phyloP scores from a whole-genome alignment of 2,888 invertebrate species.

The Nasonia oneida region DNA sequence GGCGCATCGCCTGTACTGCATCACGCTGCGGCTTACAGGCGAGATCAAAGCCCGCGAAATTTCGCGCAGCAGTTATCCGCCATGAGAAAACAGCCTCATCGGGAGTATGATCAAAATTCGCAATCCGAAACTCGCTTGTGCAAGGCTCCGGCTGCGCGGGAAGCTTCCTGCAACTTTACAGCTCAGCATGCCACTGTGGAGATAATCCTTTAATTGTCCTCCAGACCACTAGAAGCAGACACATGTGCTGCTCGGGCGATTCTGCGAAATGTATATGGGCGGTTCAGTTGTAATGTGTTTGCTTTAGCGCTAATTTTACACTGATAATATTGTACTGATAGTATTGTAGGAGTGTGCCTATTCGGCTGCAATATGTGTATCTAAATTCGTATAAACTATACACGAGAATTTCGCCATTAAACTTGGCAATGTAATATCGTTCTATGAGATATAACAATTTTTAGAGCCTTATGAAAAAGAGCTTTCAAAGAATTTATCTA shows the following conservation, averaged over 20 bases:
- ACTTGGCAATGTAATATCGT: too few relatives aligned
- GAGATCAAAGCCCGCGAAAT: background rate
- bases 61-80: background rate
- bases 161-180: slow-evolving; percentile 19
- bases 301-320: background rate
- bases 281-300: background rate
- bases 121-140: background rate
- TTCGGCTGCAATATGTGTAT: too few relatives aligned
- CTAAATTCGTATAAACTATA: too few relatives aligned
- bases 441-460: too few relatives aligned
- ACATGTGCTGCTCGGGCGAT: background rate
- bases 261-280: background rate
- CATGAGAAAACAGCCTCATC: background rate
- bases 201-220: slow-evolving; percentile 34
- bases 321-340: background rate
- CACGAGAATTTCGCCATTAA: too few relatives aligned
- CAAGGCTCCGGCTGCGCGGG: background rate
- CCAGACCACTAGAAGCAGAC: background rate
- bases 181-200: slow-evolving; percentile 1
- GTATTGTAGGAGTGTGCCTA: too few relatives aligned
- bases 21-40: background rate
- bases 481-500: too few relatives aligned
- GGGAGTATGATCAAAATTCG: background rate
- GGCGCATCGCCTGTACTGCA: background rate
- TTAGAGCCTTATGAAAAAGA: too few relatives aligned